Evolutionary conservation across 2,113 vertebrate genomes (phyloP).

Genomic region (Pyrgilauda ruficollis): DNA sequence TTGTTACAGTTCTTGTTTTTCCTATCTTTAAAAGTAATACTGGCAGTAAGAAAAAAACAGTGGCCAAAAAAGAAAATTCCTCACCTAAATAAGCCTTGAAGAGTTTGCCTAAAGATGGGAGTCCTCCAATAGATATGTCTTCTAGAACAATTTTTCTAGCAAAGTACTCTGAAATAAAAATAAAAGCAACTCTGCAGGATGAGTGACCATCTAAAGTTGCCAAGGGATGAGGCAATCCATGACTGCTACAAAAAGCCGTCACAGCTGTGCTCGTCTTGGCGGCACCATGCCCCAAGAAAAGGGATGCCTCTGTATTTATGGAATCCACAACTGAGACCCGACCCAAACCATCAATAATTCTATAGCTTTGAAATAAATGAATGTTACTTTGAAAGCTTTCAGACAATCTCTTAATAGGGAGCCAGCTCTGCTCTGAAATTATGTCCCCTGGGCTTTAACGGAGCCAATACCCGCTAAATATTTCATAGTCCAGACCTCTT

Average conservation of each 20-base stretch:
- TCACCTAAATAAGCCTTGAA: not conserved
- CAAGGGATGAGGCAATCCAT: not conserved
- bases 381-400: not conserved
- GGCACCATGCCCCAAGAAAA: not conserved
- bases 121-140: not conserved
- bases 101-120: not conserved
- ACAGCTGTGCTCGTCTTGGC: not conserved
- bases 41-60: not conserved
- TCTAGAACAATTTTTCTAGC: not conserved
- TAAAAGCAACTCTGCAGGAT: not conserved
- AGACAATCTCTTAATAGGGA: not conserved
- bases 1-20: not conserved
- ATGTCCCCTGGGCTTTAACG: not conserved
- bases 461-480: not conserved
- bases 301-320: not conserved
- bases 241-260: not conserved
- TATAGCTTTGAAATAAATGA: not conserved
- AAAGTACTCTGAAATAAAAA: not conserved
- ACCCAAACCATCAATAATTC: not conserved
- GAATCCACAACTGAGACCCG: not conserved
- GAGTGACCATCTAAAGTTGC: not conserved
- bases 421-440: not conserved
- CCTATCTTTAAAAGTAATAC: not conserved
- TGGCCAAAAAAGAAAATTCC: not conserved
- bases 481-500: conserved; percentile 2